Evolutionary conservation across 2,888 invertebrate species (phyloP).

Genomic region (Chloromyia formosa): DNA sequence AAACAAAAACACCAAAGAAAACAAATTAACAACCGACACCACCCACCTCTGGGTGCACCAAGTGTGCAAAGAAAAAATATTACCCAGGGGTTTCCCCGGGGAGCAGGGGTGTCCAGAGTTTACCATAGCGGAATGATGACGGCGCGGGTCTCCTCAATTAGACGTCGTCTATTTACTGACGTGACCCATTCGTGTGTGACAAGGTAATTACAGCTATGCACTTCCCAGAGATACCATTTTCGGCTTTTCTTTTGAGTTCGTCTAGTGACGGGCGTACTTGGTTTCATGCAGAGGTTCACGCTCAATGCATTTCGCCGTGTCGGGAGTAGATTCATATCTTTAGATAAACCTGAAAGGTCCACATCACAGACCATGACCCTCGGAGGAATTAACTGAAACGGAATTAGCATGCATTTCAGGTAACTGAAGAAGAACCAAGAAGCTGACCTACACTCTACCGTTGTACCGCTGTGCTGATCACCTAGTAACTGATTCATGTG

Average conservation of each 20-base stretch:
- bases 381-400: too few relatives aligned
- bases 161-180: conserved; percentile 19
- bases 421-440: too few relatives aligned
- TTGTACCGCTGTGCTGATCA: background rate
- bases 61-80: background rate
- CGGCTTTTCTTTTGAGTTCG: background rate
- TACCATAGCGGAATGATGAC: background rate
- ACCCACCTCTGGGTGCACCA: conserved; percentile 32
- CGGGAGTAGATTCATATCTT: background rate
- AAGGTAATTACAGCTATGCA: conserved; percentile 11
- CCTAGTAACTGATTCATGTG: conserved; percentile 13
- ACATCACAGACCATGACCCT: background rate
- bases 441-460: too few relatives aligned
- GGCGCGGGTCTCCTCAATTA: background rate
- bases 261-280: background rate
- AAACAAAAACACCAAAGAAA: conserved; percentile 3
- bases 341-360: background rate
- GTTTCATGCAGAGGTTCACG: too few relatives aligned
- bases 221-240: conserved; percentile 8
- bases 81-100: background rate
- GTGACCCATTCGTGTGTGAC: conserved; percentile 23
- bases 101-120: background rate
- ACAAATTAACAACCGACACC: conserved; percentile 32
- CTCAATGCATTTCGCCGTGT: background rate
- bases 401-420: too few relatives aligned